These are phyloP conservation scores for Neopelma chrysocephalum DNA, from an alignment of 2,797 vertebrate species.

Conservation along the genomic window DNA sequence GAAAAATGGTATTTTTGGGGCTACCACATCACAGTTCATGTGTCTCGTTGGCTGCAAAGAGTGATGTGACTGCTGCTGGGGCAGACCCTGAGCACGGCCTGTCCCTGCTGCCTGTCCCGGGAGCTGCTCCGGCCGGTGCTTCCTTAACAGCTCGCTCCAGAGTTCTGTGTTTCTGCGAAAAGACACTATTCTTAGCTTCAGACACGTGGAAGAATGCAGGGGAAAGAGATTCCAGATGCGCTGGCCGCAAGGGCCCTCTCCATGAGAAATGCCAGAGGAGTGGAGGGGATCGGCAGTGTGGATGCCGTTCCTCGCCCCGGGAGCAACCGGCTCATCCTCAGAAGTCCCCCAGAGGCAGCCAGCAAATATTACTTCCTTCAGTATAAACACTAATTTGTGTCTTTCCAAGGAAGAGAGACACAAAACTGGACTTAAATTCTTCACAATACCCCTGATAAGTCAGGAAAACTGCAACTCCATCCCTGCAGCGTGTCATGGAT, in stretches of 20 bases:
- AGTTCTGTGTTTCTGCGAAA: conserved; percentile 13
- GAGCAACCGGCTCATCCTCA: neutral
- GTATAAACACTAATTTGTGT: neutral
- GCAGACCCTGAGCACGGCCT: neutral
- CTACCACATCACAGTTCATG: neutral
- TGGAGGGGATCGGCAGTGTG: neutral
- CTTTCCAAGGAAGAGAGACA: neutral
- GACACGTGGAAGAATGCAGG: neutral
- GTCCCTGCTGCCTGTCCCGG: neutral
- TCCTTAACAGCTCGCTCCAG: neutral
- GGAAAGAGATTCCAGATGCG: conserved; percentile 47
- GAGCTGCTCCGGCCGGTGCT: neutral
- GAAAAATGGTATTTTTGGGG: neutral
- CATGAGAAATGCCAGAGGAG: neutral
- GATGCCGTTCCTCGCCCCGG: neutral
- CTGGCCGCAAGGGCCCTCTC: neutral
- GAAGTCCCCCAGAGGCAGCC: neutral
- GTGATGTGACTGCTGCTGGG: neutral
- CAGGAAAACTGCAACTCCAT: neutral
- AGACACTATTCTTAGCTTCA: conserved; percentile 12
- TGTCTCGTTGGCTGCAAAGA: neutral
- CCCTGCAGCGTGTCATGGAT: neutral
- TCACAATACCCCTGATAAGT: rapidly evolving
- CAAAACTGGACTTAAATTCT: neutral
- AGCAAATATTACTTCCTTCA: neutral